Percentiles rank a stretch among this genome's conserved stretches.
Evolutionary conservation across 2,113 vertebrate species (phyloP).

Genomic region (Hippolais icterina): DNA sequence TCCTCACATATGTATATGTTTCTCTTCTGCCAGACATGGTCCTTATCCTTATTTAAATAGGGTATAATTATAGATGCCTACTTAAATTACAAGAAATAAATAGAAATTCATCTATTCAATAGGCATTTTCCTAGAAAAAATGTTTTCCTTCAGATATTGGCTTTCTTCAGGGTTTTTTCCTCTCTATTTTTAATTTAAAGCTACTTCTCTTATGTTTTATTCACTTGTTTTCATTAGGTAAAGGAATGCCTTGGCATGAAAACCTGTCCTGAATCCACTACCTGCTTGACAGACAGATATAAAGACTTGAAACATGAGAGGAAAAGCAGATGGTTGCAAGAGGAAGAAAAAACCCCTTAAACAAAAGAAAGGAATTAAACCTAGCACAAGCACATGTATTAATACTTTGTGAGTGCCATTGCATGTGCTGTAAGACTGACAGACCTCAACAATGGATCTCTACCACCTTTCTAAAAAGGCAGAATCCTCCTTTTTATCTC

Average conservation of each 20-base stretch:
- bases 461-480: neutral
- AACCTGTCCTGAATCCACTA: conserved; percentile 62
- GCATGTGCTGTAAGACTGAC: neutral
- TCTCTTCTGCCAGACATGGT: conserved; percentile 25
- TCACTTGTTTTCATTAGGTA: conserved; percentile 70
- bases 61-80: conserved; percentile 52
- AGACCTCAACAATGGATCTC: neutral
- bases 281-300: conserved; percentile 51
- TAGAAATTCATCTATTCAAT: conserved; percentile 21
- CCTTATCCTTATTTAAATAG: conserved; percentile 62
- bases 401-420: neutral
- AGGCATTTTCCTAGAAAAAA: conserved; percentile 3
- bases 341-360: neutral
- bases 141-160: conserved; percentile 8
- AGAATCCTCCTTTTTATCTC: neutral
- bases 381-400: neutral
- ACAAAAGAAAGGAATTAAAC: conserved; percentile 25
- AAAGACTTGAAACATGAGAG: conserved; percentile 55
- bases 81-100: conserved; percentile 35
- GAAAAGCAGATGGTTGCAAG: conserved; percentile 14
- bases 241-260: conserved; percentile 67
- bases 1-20: conserved; percentile 31
- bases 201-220: conserved; percentile 68
- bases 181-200: conserved; percentile 70
- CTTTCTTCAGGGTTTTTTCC: conserved; percentile 32